These are phyloP conservation scores for Drosophila saltans DNA, from an alignment of 1,140 invertebrate genomes.

Conservation along the genomic window DNA sequence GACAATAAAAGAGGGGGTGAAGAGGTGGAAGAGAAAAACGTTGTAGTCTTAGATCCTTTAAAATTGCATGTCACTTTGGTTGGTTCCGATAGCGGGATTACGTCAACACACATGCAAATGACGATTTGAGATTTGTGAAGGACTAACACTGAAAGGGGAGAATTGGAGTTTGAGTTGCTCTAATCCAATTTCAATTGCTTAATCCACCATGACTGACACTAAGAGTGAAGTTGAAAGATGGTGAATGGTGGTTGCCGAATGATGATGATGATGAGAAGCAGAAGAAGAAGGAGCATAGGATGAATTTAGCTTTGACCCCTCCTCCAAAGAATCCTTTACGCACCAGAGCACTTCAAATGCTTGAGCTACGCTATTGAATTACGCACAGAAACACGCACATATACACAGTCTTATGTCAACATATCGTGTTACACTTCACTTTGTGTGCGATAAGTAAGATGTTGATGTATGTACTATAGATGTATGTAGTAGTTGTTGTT, in stretches of 20 bases:
- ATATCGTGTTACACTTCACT: constrained; percentile 69
- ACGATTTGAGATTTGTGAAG: constrained; percentile 19
- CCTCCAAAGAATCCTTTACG: constrained; percentile 38
- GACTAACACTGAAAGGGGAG: not conserved
- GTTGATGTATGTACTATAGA: constrained; percentile 24
- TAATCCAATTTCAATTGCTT: constrained; percentile 70
- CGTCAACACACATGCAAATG: constrained; percentile 46
- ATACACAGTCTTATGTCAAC: constrained; percentile 48
- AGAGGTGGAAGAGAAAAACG: not conserved
- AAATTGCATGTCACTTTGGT: constrained; percentile 50
- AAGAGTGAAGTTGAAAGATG: constrained; percentile 57
- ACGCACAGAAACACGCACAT: constrained; percentile 27
- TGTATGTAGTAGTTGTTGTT: constrained; percentile 20
- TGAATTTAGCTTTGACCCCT: constrained; percentile 16
- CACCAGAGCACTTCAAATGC: constrained; percentile 57
- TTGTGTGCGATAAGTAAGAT: constrained; percentile 63
- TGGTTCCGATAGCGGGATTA: constrained; percentile 44
- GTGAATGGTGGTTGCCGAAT: constrained; percentile 1
- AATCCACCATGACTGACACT: constrained; percentile 66
- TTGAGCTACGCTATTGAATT: constrained; percentile 57
- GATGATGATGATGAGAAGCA: constrained; percentile 9
- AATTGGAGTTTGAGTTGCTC: constrained; percentile 24
- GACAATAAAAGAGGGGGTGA: not conserved
- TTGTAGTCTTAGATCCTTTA: constrained; percentile 6
- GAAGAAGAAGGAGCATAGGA: not conserved